Evolutionary conservation across 2,888 invertebrate genomes (phyloP).

Genomic region (Lasioglossum pauxillum): DNA sequence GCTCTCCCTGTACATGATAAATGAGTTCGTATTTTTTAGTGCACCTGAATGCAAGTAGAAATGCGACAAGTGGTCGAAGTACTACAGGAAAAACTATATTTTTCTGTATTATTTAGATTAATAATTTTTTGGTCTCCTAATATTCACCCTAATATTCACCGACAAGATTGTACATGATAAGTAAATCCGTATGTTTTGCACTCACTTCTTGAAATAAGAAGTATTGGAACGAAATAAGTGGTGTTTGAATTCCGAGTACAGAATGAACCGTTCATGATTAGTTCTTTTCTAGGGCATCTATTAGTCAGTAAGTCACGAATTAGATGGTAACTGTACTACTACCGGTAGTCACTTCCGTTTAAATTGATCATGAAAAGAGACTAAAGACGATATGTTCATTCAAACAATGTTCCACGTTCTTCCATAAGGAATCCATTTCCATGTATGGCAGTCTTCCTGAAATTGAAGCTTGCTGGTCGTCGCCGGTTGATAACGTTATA

Average conservation of each 20-base stretch:
- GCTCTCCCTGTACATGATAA: too few relatives aligned
- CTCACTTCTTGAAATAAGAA: not conserved
- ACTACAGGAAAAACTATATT: too few relatives aligned
- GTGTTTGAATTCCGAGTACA: not conserved
- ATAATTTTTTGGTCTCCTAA: too few relatives aligned
- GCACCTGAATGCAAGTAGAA: too few relatives aligned
- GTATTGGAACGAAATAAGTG: not conserved
- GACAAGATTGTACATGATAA: too few relatives aligned
- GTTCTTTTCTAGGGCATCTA: constrained; percentile 16
- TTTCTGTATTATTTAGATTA: too few relatives aligned
- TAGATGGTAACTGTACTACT: constrained; percentile 56
- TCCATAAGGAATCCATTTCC: not conserved
- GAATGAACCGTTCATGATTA: not conserved
- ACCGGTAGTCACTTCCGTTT: constrained; percentile 55
- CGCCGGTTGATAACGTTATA: too few relatives aligned
- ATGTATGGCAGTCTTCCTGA: not conserved
- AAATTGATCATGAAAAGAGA: constrained; percentile 34
- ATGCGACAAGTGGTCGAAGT: too few relatives aligned
- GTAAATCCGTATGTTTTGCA: not conserved
- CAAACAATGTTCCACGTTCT: not conserved
- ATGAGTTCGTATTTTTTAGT: too few relatives aligned
- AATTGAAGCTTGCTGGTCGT: not conserved
- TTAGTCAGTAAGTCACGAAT: constrained; percentile 44
- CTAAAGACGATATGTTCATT: constrained; percentile 1
- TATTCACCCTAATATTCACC: not conserved